These are phyloP conservation scores for Poecile atricapillus DNA, from an alignment of 2,113 vertebrate species.

Conservation along the genomic window DNA sequence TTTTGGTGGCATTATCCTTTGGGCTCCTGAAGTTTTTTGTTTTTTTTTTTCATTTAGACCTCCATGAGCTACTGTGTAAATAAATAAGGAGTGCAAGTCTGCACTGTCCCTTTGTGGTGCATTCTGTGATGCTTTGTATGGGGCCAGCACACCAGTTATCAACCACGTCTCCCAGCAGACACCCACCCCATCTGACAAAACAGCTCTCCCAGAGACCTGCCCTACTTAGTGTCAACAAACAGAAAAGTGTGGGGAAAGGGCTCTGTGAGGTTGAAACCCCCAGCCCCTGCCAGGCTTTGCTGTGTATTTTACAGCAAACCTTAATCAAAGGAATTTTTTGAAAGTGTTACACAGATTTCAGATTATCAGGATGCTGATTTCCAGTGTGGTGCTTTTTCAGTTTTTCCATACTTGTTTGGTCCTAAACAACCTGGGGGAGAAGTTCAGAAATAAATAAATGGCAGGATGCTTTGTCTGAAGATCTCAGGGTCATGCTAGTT, in stretches of 20 bases:
- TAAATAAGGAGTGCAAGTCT: slow-evolving; percentile 10
- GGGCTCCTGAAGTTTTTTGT: not conserved
- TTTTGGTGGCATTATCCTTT: not conserved
- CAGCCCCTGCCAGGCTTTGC: not conserved
- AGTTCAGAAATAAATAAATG: slow-evolving; percentile 17
- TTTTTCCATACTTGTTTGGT: not conserved
- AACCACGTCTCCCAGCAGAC: not conserved
- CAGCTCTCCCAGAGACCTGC: slow-evolving; percentile 26
- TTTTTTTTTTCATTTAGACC: not conserved
- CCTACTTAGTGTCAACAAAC: slow-evolving; percentile 57
- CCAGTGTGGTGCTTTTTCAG: not conserved
- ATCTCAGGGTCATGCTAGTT: rapidly evolving
- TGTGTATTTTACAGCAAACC: not conserved
- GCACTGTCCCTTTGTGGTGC: not conserved
- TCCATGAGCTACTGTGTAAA: slow-evolving; percentile 9
- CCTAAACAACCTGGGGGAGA: not conserved
- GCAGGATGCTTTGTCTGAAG: not conserved
- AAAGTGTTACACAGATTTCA: not conserved
- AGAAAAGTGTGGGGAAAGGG: slow-evolving; percentile 18
- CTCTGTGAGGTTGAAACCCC: not conserved
- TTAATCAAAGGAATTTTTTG: not conserved
- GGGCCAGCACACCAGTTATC: not conserved
- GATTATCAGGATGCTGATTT: not conserved
- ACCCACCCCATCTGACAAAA: slow-evolving; percentile 58
- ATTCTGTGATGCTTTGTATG: not conserved